Evolutionary conservation across 2,113 vertebrate species (phyloP).

Genomic region (Carettochelys insculpta): DNA sequence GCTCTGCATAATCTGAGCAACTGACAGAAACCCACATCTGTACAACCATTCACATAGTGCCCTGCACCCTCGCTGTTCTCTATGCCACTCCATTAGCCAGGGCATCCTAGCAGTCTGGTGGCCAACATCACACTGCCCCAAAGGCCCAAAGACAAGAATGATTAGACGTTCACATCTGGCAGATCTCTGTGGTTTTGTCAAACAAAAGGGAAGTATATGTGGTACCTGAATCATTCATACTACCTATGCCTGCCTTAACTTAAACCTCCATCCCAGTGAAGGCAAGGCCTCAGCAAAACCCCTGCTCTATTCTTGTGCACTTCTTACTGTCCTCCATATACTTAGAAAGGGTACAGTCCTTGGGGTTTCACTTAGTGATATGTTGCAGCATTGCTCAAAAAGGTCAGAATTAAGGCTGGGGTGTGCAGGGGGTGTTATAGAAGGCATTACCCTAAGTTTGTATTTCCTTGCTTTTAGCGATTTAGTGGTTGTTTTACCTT

Average conservation of each 20-base stretch:
- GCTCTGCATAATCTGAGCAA: background rate
- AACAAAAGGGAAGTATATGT: background rate
- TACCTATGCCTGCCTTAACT: background rate
- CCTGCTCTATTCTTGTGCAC: accelerated
- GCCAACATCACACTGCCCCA: too few relatives aligned
- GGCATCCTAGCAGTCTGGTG: too few relatives aligned
- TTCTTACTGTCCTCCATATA: accelerated
- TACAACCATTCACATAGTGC: background rate
- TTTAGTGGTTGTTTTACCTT: background rate
- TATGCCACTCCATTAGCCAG: too few relatives aligned
- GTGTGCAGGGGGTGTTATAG: background rate
- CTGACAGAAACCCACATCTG: background rate
- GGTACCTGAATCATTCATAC: background rate
- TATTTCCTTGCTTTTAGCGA: background rate
- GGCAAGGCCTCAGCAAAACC: accelerated
- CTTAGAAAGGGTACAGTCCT: background rate
- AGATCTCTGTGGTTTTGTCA: too few relatives aligned
- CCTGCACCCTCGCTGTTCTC: too few relatives aligned
- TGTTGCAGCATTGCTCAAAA: background rate
- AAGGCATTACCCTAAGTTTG: background rate
- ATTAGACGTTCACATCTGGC: too few relatives aligned
- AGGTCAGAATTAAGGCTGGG: background rate
- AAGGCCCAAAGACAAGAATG: too few relatives aligned
- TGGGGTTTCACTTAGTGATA: accelerated
- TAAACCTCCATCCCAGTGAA: background rate